A percentile compares a stretch with the other conserved stretches of the same genome.
Evolutionary conservation across 2,888 invertebrate species (phyloP).

Genomic region (Aricia artaxerxes): DNA sequence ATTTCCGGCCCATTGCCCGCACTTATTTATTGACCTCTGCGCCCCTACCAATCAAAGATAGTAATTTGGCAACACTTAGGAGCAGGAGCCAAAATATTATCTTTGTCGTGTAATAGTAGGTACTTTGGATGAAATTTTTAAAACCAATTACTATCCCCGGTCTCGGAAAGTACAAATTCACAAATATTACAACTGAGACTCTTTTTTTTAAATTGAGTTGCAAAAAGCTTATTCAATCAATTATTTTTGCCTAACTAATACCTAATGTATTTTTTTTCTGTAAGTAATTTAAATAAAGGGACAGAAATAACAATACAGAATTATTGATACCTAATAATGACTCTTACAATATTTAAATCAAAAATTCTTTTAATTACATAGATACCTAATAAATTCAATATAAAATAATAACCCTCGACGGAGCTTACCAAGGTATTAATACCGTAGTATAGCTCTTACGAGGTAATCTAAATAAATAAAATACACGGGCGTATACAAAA

Average conservation of each 20-base stretch:
- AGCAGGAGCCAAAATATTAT: background rate
- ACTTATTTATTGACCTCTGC: slow-evolving; percentile 4
- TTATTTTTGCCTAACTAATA: too few relatives aligned
- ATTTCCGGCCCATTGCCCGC: slow-evolving; percentile 25
- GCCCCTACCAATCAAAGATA: background rate
- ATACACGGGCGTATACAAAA: slow-evolving; percentile 11
- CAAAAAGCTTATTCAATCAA: too few relatives aligned
- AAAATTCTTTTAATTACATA: background rate
- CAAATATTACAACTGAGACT: too few relatives aligned
- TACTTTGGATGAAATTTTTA: too few relatives aligned
- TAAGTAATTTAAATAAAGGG: too few relatives aligned
- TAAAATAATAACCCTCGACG: background rate
- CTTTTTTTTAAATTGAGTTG: too few relatives aligned
- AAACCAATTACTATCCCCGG: background rate
- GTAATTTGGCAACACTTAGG: background rate
- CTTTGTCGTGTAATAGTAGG: background rate
- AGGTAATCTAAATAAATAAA: slow-evolving; percentile 4
- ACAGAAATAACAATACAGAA: too few relatives aligned
- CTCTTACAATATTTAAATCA: too few relatives aligned
- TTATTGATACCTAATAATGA: too few relatives aligned
- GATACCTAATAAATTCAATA: background rate
- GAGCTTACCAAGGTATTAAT: background rate
- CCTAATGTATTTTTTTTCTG: too few relatives aligned
- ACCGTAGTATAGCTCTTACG: background rate
- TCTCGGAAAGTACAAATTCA: background rate